Conservation (phyloP, 2,113 vertebrate species). For the Sarotherodon lohbergeri region DNA sequence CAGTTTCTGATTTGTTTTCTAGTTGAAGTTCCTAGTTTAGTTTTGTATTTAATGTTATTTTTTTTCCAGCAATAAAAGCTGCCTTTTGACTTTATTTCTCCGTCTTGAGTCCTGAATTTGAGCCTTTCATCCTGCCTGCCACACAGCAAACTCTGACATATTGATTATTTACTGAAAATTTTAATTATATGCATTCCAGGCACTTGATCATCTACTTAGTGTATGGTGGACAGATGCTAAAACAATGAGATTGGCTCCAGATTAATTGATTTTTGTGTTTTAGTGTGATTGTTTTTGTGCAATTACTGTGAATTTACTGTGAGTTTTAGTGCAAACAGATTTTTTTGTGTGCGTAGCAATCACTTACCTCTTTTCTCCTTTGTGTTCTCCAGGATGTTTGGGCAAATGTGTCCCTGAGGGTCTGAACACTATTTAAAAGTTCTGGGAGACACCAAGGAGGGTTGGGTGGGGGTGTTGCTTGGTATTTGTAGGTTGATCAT, state of each 20-base stretch:
- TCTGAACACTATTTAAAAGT: background rate
- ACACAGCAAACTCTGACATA: background rate
- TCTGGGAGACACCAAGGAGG: background rate
- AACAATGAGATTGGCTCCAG: background rate
- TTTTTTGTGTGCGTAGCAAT: background rate
- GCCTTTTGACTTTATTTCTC: accelerated
- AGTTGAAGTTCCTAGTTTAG: background rate
- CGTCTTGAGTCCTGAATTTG: accelerated
- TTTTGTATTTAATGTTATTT: accelerated
- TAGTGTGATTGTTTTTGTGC: background rate
- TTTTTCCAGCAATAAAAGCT: background rate
- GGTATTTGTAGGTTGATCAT: background rate
- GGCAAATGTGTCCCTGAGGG: background rate
- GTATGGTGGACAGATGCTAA: background rate
- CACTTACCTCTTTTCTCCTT: background rate
- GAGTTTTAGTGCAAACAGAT: background rate
- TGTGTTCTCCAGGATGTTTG: background rate
- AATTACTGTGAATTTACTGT: background rate
- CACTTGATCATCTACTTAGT: background rate
- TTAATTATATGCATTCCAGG: background rate
- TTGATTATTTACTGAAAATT: background rate
- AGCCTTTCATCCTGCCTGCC: background rate
- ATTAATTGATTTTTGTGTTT: background rate
- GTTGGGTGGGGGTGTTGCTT: background rate
- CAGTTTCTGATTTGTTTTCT: background rate